Evolutionary conservation across 2,797 vertebrate genomes (phyloP).

Genomic region (Pempheris klunzingeri): DNA sequence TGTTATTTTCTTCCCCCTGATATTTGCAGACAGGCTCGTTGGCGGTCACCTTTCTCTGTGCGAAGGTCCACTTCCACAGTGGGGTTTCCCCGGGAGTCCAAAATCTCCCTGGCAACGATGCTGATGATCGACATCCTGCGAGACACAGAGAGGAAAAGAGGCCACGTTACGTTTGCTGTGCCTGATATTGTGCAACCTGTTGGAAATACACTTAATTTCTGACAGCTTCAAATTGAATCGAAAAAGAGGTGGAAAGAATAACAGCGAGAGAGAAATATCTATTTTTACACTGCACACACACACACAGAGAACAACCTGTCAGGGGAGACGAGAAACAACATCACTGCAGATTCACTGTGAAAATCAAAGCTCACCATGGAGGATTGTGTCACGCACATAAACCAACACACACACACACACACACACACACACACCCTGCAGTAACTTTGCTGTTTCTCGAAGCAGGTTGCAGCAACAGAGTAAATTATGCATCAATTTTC

Average conservation of each 20-base stretch:
- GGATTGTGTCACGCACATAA: not conserved
- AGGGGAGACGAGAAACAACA: slow-evolving; percentile 30
- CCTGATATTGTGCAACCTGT: not conserved
- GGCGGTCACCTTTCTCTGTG: slow-evolving; percentile 87
- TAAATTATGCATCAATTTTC: slow-evolving; percentile 42
- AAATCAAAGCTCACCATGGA: slow-evolving; percentile 44
- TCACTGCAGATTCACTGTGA: slow-evolving; percentile 19
- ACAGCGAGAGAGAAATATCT: not conserved
- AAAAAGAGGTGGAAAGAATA: not conserved
- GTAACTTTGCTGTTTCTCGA: slow-evolving; percentile 31
- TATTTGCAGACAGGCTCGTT: slow-evolving; percentile 27
- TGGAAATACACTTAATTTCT: not conserved
- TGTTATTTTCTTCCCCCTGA: not conserved
- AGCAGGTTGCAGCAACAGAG: slow-evolving; percentile 1
- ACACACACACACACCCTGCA: slow-evolving; percentile 28
- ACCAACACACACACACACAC: slow-evolving; percentile 12
- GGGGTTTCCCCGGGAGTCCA: slow-evolving; percentile 92
- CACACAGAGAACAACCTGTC: not conserved
- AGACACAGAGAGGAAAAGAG: slow-evolving; percentile 30
- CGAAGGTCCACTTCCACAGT: slow-evolving; percentile 91
- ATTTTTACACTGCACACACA: slow-evolving; percentile 29
- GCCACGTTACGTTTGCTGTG: not conserved
- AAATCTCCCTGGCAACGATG: slow-evolving; percentile 90
- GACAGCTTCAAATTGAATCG: not conserved
- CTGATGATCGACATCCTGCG: slow-evolving; percentile 91